Evolutionary conservation across 2,113 vertebrate species (phyloP).

Genomic region (Herpetotheres cachinnans): DNA sequence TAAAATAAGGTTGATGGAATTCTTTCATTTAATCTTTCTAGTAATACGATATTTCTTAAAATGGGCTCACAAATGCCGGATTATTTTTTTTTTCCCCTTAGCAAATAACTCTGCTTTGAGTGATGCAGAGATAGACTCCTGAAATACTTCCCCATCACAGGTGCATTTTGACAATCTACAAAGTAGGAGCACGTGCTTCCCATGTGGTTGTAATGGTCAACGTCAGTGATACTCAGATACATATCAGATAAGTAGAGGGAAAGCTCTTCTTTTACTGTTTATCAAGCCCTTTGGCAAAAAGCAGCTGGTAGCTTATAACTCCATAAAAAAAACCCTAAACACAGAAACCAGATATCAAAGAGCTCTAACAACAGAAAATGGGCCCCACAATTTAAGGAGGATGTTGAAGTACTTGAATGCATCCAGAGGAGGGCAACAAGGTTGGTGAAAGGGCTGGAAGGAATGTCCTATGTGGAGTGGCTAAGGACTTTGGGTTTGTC

Average conservation of each 20-base stretch:
- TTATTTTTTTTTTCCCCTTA: background rate
- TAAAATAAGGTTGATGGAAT: background rate
- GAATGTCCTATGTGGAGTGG: background rate
- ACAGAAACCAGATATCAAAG: background rate
- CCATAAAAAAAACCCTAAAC: background rate
- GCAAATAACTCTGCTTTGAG: background rate
- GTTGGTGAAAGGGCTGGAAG: background rate
- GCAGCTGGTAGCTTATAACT: background rate
- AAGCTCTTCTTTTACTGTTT: background rate
- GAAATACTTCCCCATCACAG: background rate
- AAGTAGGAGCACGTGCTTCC: background rate
- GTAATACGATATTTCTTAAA: background rate
- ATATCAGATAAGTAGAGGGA: background rate
- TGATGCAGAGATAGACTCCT: background rate
- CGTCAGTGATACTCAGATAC: background rate
- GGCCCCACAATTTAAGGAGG: background rate
- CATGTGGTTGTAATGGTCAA: background rate
- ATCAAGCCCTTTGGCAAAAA: background rate
- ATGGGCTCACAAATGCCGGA: fast-evolving
- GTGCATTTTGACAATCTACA: background rate
- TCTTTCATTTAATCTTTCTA: background rate
- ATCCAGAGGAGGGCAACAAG: background rate
- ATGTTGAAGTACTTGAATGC: background rate
- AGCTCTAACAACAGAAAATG: background rate
- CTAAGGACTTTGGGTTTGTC: background rate